Evolutionary conservation across 2,113 vertebrate genomes (phyloP), one percentile per base, ranked within the genome.

Genomic region (Oxyura jamaicensis): DNA sequence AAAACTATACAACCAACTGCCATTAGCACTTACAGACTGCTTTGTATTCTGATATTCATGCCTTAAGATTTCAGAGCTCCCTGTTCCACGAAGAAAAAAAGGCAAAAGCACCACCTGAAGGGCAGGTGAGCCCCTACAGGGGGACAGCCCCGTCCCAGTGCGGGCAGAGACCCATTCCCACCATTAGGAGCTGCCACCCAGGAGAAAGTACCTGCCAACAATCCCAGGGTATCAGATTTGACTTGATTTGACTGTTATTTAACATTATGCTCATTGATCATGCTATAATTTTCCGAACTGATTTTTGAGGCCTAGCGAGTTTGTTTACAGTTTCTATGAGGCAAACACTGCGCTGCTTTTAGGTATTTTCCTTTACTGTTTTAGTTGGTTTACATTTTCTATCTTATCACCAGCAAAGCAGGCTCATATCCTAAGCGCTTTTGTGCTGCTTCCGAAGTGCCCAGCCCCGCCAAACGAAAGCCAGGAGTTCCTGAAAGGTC

Each of bases 351-450:
- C 66, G 46, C 29, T 66, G 62, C 21, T 67, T 86, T 68, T 3
- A 72, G 62, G 85, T 67, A 89, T 79, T 87, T 73, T 65, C 35
- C 58, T 85, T 82, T 1, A 7, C 42, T 71, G 77, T 56, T 92
- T 77, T 36, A 69, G 53, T 83, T 22, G 20, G 46, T 48, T 48
- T 67, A 59, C 14, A 21, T 29, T 16, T 91, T 74, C 73, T 52
- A 75, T 82, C 35, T 72, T 36, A 29, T 5, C 80, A 63, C 68
- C 80, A 92, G 86, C 48, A 66, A 69, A 86, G 80, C 68, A 92
- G 46, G 86, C 52, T n/a, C 11, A 12, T 46, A 71, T 44, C n/a
- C 73, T 62, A 71, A 88, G 67, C n/a, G 16, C 21, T 85, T 72
- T 33, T 82, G 39, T 42, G 22, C 31, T 80, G 76, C 80, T 80